Percentiles rank a stretch among this genome's conserved stretches.
Evolutionary conservation across 2,888 invertebrate genomes (phyloP).

Genomic region (Leptinotarsa tumamoca): DNA sequence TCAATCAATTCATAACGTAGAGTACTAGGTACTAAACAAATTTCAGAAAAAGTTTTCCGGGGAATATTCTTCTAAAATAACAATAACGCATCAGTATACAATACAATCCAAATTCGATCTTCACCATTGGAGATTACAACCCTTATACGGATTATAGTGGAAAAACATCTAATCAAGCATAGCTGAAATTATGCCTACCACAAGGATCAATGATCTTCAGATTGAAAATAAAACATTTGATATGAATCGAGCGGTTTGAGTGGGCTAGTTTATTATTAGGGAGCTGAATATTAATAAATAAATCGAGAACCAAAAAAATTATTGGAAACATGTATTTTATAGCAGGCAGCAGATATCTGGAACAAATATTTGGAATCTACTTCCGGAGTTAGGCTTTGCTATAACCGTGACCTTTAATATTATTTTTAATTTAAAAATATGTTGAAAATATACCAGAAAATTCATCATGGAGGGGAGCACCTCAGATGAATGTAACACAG

Average conservation of each 20-base stretch:
- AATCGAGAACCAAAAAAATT: background rate
- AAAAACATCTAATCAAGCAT: too few species aligned
- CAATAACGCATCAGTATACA: too few species aligned
- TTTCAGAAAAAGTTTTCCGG: too few species aligned
- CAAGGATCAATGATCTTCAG: too few species aligned
- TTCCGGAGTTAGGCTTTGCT: background rate
- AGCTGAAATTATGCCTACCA: too few species aligned
- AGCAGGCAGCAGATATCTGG: background rate
- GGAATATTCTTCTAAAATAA: too few species aligned
- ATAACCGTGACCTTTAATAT: background rate
- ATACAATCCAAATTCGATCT: too few species aligned
- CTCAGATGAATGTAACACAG: too few species aligned
- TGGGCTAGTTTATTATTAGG: background rate
- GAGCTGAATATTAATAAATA: constrained; percentile 6
- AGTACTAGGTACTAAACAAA: too few species aligned
- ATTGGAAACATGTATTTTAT: background rate
- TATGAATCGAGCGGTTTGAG: background rate
- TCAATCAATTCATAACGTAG: too few species aligned
- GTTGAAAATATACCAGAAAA: background rate
- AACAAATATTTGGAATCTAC: background rate
- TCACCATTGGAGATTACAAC: too few species aligned
- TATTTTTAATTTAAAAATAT: background rate
- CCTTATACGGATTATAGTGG: too few species aligned
- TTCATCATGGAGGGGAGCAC: background rate
- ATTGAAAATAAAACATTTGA: background rate